Base-by-base conservation (phyloP, 2,888 invertebrate species). In the Caenorhabditis sinica region DNA sequence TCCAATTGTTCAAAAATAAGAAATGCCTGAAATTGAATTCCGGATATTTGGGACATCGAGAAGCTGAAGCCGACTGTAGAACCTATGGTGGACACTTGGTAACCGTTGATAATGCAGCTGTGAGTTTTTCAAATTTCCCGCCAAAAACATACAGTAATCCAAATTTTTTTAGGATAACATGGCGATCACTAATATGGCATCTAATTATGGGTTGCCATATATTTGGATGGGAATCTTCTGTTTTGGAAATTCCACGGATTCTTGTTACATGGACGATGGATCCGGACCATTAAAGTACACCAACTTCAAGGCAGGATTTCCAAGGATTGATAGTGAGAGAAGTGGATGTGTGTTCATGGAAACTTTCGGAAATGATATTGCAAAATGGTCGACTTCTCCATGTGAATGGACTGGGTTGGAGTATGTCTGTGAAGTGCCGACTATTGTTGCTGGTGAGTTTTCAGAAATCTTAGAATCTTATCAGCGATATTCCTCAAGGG, bases 141-240 rank as follows among this genome's bases (percentile, higher is more conserved):
- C 49, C n/a, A 49, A 17, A 49, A 17, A 17, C 17, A 17, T 0
- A 49, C n/a, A n/a, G n/a, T n/a, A 49, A n/a, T 49, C 1, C 17
- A n/a, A 49, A 2, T 5, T 28, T 71, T 74, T 1, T n/a, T n/a
- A 65, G 65, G 74, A 74, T 43, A 74, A 53, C 63, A 65, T 65
- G 9, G 75, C 66, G 1, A 9, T 75, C 0, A 11, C 56, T 6
- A 23, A 8, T 9, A 13, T n/a, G 17, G 45, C 30, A 2, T 0
- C 17, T 9, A 40, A 40, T 33, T 6, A 9, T n/a, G 23, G 13
- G 2, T 4, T 23, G n/a, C 5, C 63, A 15, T 66, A 30, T 9
- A 20, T 75, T 8, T 75, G 75, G 75, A 20, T 75, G 17, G 75
- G 75, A 6, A n/a, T 58, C 40, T 75, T 30, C 33, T 75, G 75